Evolutionary conservation across 2,113 vertebrate species (phyloP), one percentile per base, ranked within the genome.

Genomic region (Dinomys branickii): DNA sequence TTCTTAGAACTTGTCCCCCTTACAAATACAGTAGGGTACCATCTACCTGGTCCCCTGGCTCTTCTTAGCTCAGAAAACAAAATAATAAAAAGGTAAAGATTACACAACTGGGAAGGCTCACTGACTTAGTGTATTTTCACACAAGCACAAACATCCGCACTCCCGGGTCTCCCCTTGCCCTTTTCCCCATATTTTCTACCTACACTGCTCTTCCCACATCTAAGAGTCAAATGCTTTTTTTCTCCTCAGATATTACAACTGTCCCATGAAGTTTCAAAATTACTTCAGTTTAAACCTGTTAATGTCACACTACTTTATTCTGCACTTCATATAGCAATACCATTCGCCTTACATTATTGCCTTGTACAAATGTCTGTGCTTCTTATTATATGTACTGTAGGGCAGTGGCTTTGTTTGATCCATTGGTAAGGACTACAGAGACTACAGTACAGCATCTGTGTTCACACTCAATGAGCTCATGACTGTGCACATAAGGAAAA

Each of bases 31-130:
- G 44, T 3, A 28, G 30, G 44, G 14, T 58, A 54, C 30, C 1
- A 4, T 54, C 8, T 28, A 2, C 5, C 4, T 24, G 14, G 16
- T 24, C 33, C 80, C 7, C 2, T 94, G 63, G 1, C 17, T 50
- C 11, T 80, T 88, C 16, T 73, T 10, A 80, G 6, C 35, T 67
- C 54, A n/a, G 28, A 87, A 69, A 28, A 8, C 13, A 41, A 28
- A 0, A 0, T 0, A 35, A 24, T 24, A 24, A 6, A 6, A 80
- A 35, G 11, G 47, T n/a, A 35, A 73, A 8, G 10, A 1, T 14
- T 17, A 20, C 8, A 20, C 35, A 50, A 11, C 16, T 35, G 9
- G 65, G 35, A 88, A 17, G 63, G 4, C 24, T 16, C 2, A 3
- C 24, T 26, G 73, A 67, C 35, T 85, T 52, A 65, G 10, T 8